Percentiles rank a stretch among this genome's conserved stretches.
phyloP scores from a whole-genome alignment of 2,797 vertebrate genomes.

The Tiaroga cobitis region DNA sequence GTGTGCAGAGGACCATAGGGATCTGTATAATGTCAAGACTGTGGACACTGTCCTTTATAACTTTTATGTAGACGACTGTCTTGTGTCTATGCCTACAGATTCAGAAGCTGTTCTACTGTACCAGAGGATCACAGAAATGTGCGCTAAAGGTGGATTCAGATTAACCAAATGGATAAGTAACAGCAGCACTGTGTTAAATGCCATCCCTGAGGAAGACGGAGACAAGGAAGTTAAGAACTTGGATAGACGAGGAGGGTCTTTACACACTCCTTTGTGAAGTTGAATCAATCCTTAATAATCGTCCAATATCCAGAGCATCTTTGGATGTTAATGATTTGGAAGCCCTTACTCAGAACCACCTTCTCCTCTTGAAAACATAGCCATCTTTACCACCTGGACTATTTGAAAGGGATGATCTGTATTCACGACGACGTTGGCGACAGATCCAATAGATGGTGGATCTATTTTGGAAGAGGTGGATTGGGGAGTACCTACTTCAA shows the following conservation, averaged over 20 bases:
- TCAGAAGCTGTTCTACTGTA: neutral
- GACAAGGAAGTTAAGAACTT: neutral
- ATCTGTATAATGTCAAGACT: neutral
- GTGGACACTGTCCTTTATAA: too few species aligned
- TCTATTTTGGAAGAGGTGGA: neutral
- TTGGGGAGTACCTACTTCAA: conserved; percentile 18
- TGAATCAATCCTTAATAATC: too few species aligned
- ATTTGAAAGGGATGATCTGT: too few species aligned
- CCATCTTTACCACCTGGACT: too few species aligned
- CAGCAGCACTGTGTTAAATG: neutral
- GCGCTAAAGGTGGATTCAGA: neutral
- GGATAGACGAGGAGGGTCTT: neutral
- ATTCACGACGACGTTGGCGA: too few species aligned
- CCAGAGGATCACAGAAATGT: neutral
- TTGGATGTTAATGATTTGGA: too few species aligned
- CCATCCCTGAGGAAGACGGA: neutral
- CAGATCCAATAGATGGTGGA: too few species aligned
- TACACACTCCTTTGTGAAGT: too few species aligned
- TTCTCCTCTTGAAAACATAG: too few species aligned
- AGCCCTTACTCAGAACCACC: too few species aligned
- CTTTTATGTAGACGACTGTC: neutral
- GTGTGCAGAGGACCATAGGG: neutral
- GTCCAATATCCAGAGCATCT: too few species aligned
- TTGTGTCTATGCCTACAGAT: neutral
- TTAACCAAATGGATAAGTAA: too few species aligned